Base-by-base conservation (phyloP, 2,113 vertebrate genomes). In the Gyps fulvus region DNA sequence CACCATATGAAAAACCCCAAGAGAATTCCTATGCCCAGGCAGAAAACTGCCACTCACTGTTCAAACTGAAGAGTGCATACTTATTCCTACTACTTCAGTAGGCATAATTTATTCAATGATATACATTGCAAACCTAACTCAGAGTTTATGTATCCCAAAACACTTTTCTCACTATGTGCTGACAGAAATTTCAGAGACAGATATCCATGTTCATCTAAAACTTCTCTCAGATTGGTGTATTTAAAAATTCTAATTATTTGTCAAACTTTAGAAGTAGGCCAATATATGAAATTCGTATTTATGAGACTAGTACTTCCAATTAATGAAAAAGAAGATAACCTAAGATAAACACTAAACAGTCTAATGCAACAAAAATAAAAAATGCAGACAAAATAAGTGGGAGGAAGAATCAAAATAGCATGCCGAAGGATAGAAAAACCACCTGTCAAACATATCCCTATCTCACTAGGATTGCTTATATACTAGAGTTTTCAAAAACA, bases 21-120 rank as follows among this genome's bases (percentile, higher is more conserved):
- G 90, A 93, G 91, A 91, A 91, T 84, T 92, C 45, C 63, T 69
- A 26, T 58, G 80, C 76, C 92, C 59, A 59, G 34, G 67, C 59
- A 90, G 85, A 92, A 92, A 95, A 83, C 92, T 96, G 89, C 69
- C 90, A 94, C 27, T 96, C 77, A 59, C 42, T 86, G 59, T 59
- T 94, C 55, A 45, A 90, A 91, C 65, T 92, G 86, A 89, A 90
- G 66, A 92, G 57, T n/a, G 52, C 11, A 13, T 65, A 91, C 81
- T 94, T 95, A 84, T 87, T 87, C 57, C 52, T 62, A 80, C 67
- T 76, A 29, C 72, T 95, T 87, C 69, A 87, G 36, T 7, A 67
- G 40, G 57, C 62, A 76, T 66, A 82, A 94, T 79, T 95, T 95
- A 92, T 86, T 83, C 1, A 1, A 82, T 5, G 5, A 87, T 69